Conservation (phyloP, 2,797 vertebrate species). For the Gastrophryne carolinensis region DNA sequence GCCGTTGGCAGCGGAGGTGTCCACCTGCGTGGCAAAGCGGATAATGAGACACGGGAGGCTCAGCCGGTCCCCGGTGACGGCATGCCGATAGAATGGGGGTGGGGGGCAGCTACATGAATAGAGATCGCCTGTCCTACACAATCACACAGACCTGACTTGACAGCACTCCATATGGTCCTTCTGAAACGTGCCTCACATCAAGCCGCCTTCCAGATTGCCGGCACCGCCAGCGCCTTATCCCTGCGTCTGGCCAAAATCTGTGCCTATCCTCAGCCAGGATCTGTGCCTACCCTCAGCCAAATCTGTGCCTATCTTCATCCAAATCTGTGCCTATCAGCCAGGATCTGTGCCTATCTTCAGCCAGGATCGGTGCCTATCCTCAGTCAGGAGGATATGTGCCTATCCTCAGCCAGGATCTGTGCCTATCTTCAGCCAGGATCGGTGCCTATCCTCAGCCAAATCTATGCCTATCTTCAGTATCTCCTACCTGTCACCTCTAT, state of each 20-base stretch:
- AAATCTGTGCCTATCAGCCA: too few relatives aligned
- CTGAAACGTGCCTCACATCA: conserved; percentile 31
- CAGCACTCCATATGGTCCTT: conserved; percentile 44
- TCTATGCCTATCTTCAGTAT: too few relatives aligned
- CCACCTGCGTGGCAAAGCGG: conserved; percentile 75
- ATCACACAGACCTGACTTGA: conserved; percentile 46
- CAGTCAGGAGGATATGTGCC: too few relatives aligned
- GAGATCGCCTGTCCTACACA: conserved; percentile 29
- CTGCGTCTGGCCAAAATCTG: conserved; percentile 8
- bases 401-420: too few relatives aligned
- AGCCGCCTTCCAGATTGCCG: conserved; percentile 25
- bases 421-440: too few relatives aligned
- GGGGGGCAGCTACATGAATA: conserved; percentile 26
- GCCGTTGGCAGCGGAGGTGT: conserved; percentile 90
- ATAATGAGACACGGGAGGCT: not conserved
- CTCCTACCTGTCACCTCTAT: too few relatives aligned
- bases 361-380: too few relatives aligned
- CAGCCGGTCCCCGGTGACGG: conserved; percentile 23
- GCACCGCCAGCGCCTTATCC: conserved; percentile 1
- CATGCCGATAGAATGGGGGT: conserved; percentile 34
- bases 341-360: too few relatives aligned
- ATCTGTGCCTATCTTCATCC: too few relatives aligned
- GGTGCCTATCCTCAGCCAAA: too few relatives aligned
- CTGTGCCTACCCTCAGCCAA: too few relatives aligned
- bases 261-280: too few relatives aligned